Evolutionary conservation across 2,888 invertebrate species (phyloP).

Genomic region (Brenthis ino): DNA sequence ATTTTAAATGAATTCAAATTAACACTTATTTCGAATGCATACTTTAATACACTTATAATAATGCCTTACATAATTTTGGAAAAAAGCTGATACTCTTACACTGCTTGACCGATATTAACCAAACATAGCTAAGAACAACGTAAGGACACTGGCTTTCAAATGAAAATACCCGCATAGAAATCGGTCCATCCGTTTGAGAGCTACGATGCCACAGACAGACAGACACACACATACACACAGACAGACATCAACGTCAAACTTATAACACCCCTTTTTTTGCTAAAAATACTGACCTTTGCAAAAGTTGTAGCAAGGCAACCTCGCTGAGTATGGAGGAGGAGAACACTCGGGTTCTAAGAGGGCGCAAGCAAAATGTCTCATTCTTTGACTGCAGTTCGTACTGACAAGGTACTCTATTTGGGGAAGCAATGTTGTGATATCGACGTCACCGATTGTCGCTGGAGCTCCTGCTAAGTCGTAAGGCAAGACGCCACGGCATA

Average conservation of each 20-base stretch:
- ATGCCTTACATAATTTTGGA: no score
- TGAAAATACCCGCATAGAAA: no score
- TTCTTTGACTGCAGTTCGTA: slow-evolving; percentile 85
- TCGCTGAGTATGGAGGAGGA: slow-evolving; percentile 79
- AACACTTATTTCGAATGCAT: neutral
- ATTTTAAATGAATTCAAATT: neutral
- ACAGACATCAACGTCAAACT: no score
- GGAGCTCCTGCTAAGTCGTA: slow-evolving; percentile 84
- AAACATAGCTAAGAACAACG: no score
- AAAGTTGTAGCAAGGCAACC: slow-evolving; percentile 84
- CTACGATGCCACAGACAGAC: no score
- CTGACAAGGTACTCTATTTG: slow-evolving; percentile 83
- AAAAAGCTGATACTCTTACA: no score
- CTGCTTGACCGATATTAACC: no score
- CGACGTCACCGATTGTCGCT: slow-evolving; percentile 61
- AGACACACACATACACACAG: no score
- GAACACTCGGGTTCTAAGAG: slow-evolving; percentile 86
- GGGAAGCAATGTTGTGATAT: slow-evolving; percentile 69
- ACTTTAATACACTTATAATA: neutral
- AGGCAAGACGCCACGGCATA: slow-evolving; percentile 85
- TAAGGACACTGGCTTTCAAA: no score
- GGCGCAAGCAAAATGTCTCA: slow-evolving; percentile 84
- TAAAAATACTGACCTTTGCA: slow-evolving; percentile 81
- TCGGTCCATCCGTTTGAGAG: no score
- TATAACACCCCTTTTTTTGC: no score